Evolutionary conservation across 2,888 invertebrate species (phyloP), one percentile per base, ranked within the genome.

Genomic region (Proisotoma minuta): DNA sequence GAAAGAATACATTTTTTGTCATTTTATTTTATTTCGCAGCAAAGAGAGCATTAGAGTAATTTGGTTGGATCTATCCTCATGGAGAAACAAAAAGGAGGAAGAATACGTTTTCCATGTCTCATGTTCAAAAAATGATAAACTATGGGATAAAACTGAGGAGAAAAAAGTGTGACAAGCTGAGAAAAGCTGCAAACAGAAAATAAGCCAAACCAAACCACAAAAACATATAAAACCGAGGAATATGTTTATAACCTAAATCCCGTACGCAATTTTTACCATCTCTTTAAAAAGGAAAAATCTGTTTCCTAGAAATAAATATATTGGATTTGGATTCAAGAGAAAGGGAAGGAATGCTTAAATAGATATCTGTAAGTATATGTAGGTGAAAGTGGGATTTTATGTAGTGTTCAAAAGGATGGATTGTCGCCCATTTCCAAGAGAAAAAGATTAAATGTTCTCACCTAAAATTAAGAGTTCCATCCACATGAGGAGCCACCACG

Each of bases 391-490:
- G 10, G 43, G 43, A 43, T 43, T 43, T 43, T n/a, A n/a, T n/a
- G n/a, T n/a, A n/a, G n/a, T n/a, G n/a, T n/a, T n/a, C n/a, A n/a
- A n/a, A n/a, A n/a, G n/a, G 43, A 43, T 43, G 43, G 43, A 15
- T 43, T 43, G 15, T 43, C 43, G n/a, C n/a, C n/a, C n/a, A n/a
- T 43, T 43, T 43, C 43, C 18, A n/a, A n/a, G 18, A 43, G 20
- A n/a, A n/a, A 20, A 43, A n/a, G 20, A 43, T 5, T 12, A 5
- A 12, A 43, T 43, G 18, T 5, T 15, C 61, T 61, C 24, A 57
- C 61, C 56, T 49, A 61, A 57, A 24, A 61, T 39, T 24, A 62
- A 51, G 57, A 62, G 57, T 50, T 52, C 62, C 23, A 49, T 34
- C 60, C 60, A 60, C 18, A 60, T 28, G 28, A 60, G 60, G 27